Percentiles rank a stretch among this genome's conserved stretches.
Conservation (phyloP, 2,797 vertebrate species). For the Enteromius treurensis region DNA sequence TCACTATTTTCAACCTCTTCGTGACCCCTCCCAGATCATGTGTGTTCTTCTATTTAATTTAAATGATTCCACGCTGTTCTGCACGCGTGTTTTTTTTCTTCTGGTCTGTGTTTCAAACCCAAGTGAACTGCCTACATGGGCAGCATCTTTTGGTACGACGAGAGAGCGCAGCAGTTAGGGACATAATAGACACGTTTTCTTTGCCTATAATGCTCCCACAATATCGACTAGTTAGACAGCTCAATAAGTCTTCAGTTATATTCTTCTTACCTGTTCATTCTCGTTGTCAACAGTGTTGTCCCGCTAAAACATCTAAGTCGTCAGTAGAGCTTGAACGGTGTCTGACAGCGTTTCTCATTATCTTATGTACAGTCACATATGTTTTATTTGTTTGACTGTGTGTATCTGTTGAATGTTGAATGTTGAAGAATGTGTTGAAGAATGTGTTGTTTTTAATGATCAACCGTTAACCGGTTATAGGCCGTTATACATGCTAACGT, state of each 20-base stretch:
- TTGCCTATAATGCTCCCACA: not conserved
- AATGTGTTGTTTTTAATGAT: too few species aligned
- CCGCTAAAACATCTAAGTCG: not conserved
- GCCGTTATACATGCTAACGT: slow-evolving; percentile 14
- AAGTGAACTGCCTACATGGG: not conserved
- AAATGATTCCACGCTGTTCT: not conserved
- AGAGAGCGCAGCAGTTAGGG: not conserved
- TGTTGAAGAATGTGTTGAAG: not conserved
- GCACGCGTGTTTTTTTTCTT: not conserved
- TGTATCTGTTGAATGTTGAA: too few species aligned
- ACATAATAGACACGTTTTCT: not conserved
- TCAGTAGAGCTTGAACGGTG: not conserved
- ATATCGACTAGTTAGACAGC: not conserved
- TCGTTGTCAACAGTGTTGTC: not conserved
- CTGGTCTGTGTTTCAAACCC: slow-evolving; percentile 6
- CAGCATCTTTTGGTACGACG: not conserved
- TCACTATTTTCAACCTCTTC: not conserved
- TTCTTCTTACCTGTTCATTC: not conserved
- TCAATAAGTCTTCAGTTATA: not conserved
- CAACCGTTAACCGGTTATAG: not conserved
- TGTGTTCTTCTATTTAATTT: not conserved
- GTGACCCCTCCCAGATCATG: not conserved
- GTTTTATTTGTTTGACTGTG: not conserved
- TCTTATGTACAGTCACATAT: not conserved
- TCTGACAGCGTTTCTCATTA: not conserved